These are phyloP conservation scores for Philopotamus ludificatus DNA, from an alignment of 1,140 invertebrate genomes.

Conservation along the genomic window DNA sequence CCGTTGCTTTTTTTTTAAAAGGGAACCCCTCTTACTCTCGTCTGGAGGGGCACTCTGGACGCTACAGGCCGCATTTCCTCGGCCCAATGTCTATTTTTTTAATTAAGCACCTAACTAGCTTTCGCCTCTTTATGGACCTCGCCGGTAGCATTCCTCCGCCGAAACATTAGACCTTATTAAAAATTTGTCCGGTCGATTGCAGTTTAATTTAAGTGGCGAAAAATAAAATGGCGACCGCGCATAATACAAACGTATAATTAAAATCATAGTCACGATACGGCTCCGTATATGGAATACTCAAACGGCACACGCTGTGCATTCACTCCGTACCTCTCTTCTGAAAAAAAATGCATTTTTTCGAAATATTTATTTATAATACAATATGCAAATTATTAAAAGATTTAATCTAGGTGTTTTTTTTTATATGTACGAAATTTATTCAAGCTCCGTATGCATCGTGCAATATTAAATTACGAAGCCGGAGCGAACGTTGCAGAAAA, in stretches of 20 bases:
- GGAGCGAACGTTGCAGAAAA: slow-evolving; percentile 9
- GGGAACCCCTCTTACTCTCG: slow-evolving; percentile 21
- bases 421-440: no score
- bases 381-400: background rate
- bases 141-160: background rate
- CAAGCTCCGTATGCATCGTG: background rate
- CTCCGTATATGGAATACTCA: slow-evolving; percentile 18
- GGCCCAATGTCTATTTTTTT: slow-evolving; percentile 33
- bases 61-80: slow-evolving; percentile 19
- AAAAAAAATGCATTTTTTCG: background rate
- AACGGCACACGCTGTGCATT: background rate
- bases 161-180: background rate
- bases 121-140: slow-evolving; percentile 9
- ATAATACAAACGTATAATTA: background rate
- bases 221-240: background rate
- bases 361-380: background rate
- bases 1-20: slow-evolving; percentile 12
- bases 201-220: background rate
- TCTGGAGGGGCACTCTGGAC: slow-evolving; percentile 32
- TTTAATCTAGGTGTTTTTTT: no score
- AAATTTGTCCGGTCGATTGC: background rate
- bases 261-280: slow-evolving; percentile 23
- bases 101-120: slow-evolving; percentile 41
- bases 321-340: background rate
- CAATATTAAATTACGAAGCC: background rate